Conservation (phyloP, 2,797 vertebrate species). For the Xiphorhynchus erythropygius region DNA sequence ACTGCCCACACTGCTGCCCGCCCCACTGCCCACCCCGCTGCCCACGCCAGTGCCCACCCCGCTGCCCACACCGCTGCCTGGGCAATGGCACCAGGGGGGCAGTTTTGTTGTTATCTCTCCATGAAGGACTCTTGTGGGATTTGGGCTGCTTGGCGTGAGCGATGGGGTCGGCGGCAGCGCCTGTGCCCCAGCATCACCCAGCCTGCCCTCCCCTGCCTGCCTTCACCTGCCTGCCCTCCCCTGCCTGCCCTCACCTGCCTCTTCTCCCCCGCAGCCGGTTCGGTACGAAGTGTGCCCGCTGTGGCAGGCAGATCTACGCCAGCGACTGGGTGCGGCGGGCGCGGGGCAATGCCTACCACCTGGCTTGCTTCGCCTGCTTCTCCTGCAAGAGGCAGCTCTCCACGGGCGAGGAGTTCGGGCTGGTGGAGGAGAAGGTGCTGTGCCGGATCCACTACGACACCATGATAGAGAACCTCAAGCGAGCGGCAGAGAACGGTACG, state of each 20-base stretch:
- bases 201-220: neutral
- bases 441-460: conserved; percentile 99
- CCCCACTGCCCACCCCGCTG: neutral
- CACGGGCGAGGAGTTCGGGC: conserved; percentile 95
- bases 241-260: neutral
- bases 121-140: rapidly evolving
- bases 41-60: neutral
- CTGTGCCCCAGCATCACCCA: rapidly evolving
- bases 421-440: conserved; percentile 97
- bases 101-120: rapidly evolving
- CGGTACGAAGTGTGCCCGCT: conserved; percentile 97
- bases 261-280: conserved; percentile 86
- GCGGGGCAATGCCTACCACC: conserved; percentile 94
- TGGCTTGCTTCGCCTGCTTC: conserved; percentile 98
- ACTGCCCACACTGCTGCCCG: rapidly evolving
- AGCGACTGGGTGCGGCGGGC: conserved; percentile 98
- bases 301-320: conserved; percentile 96
- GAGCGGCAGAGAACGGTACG: conserved; percentile 95
- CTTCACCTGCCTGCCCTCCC: neutral
- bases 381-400: conserved; percentile 98
- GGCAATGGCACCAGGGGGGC: rapidly evolving
- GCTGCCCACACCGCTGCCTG: neutral
- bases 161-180: rapidly evolving
- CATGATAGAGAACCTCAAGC: conserved; percentile 98
- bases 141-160: rapidly evolving